Conservation (phyloP, 2,797 vertebrate genomes). For the Pangasius djambal region DNA sequence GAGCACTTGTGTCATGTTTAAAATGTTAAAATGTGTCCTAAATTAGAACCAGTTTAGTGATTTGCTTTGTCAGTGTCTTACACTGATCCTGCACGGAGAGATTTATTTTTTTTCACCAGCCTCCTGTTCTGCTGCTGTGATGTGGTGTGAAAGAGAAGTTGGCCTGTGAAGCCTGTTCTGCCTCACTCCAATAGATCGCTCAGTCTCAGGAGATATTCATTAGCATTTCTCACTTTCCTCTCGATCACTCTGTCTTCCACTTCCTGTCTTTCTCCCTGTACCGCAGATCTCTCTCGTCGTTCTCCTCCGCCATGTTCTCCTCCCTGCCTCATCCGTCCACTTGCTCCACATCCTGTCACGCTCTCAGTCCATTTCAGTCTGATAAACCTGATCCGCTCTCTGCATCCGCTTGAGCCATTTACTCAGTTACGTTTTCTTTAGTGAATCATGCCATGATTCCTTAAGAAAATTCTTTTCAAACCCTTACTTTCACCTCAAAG, state of each 20-base stretch:
- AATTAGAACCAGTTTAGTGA: not conserved
- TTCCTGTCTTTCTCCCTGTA: not conserved
- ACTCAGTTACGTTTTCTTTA: not conserved
- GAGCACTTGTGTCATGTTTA: not conserved
- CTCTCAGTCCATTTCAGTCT: constrained; percentile 25
- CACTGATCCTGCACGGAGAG: constrained; percentile 17
- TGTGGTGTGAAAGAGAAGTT: constrained; percentile 19
- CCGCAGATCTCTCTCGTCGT: not conserved
- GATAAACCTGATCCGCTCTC: not conserved
- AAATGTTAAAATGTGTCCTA: constrained; percentile 8
- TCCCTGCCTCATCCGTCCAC: not conserved
- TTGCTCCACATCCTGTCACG: constrained; percentile 32
- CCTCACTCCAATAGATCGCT: constrained; percentile 50
- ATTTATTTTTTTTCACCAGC: constrained; percentile 1
- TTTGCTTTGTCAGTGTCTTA: not conserved
- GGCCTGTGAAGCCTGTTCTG: constrained; percentile 41
- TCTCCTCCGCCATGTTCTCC: constrained; percentile 12
- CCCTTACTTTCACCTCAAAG: not conserved
- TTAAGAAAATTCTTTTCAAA: not conserved
- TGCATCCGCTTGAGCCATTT: not conserved
- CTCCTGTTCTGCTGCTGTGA: constrained; percentile 34
- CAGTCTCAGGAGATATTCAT: constrained; percentile 50
- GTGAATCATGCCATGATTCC: not conserved
- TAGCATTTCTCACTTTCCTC: constrained; percentile 44
- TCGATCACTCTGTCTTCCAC: constrained; percentile 7